Percentiles rank a stretch among this genome's conserved stretches.
phyloP scores from a whole-genome alignment of 1,140 invertebrate genomes.

The Coptotermes formosanus region DNA sequence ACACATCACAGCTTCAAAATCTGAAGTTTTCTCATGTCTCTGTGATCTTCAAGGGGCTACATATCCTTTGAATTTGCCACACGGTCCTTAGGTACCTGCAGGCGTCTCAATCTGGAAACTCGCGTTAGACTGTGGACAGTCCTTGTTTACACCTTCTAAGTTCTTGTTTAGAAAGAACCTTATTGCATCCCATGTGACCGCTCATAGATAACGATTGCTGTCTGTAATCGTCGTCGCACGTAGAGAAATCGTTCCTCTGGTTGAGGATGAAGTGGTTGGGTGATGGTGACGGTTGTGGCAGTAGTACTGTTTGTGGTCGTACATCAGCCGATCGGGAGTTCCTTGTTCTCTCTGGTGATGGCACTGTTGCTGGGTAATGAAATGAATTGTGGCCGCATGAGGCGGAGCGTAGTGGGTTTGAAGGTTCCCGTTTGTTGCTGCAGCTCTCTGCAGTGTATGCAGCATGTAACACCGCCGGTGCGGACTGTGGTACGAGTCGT shows the following conservation, averaged over 20 bases:
- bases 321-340: too few relatives aligned
- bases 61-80: too few relatives aligned
- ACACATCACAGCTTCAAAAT: too few relatives aligned
- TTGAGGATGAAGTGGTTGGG: neutral
- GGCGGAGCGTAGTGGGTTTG: neutral
- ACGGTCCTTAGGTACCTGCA: too few relatives aligned
- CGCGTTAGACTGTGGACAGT: neutral
- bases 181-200: neutral
- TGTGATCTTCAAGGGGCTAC: too few relatives aligned
- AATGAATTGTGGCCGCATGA: conserved; percentile 18
- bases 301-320: neutral
- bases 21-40: too few relatives aligned
- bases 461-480: conserved; percentile 44
- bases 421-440: neutral
- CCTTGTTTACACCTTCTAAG: neutral
- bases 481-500: conserved; percentile 44
- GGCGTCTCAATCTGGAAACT: neutral
- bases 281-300: neutral
- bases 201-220: conserved; percentile 25
- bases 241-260: neutral
- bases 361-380: neutral
- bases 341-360: too few relatives aligned
- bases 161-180: neutral
- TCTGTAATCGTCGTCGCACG: neutral
- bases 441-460: conserved; percentile 35